Conservation (phyloP, 2,888 invertebrate genomes). For the Pollenia angustigena region DNA sequence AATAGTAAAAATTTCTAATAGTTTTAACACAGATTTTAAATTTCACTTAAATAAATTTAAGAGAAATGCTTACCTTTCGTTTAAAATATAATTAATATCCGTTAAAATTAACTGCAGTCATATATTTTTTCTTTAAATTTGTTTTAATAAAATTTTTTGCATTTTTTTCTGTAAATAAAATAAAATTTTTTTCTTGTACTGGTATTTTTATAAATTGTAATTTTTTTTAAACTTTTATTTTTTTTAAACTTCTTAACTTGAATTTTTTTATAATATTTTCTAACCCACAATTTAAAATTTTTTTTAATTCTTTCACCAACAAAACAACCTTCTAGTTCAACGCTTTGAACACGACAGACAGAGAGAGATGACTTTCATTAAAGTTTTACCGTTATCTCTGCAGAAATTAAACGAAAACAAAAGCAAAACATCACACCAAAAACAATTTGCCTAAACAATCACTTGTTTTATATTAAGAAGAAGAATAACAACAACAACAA, state of each 20-base stretch:
- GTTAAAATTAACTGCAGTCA: too few relatives aligned
- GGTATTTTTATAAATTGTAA: not conserved
- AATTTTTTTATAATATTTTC: conserved; percentile 12
- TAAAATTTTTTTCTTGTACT: too few relatives aligned
- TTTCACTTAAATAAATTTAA: too few relatives aligned
- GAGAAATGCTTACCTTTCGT: too few relatives aligned
- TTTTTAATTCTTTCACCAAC: not conserved
- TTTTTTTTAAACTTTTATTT: not conserved
- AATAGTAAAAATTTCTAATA: too few relatives aligned
- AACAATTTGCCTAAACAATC: conserved; percentile 45
- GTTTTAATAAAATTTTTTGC: too few relatives aligned
- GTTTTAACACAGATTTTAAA: too few relatives aligned
- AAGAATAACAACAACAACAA: conserved; percentile 7
- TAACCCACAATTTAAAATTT: not conserved
- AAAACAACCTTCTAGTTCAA: conserved; percentile 66
- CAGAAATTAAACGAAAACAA: not conserved
- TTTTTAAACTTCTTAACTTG: conserved; percentile 17
- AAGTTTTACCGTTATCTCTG: conserved; percentile 61
- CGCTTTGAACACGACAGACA: conserved; percentile 60
- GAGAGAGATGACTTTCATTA: conserved; percentile 37
- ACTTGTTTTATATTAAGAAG: conserved; percentile 21
- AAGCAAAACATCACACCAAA: not conserved
- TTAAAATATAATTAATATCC: too few relatives aligned
- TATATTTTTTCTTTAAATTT: too few relatives aligned
- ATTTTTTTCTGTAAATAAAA: too few relatives aligned